Evolutionary conservation across 2,888 invertebrate species (phyloP), one percentile per base, ranked within the genome.

Genomic region (Esperia sulphurella): DNA sequence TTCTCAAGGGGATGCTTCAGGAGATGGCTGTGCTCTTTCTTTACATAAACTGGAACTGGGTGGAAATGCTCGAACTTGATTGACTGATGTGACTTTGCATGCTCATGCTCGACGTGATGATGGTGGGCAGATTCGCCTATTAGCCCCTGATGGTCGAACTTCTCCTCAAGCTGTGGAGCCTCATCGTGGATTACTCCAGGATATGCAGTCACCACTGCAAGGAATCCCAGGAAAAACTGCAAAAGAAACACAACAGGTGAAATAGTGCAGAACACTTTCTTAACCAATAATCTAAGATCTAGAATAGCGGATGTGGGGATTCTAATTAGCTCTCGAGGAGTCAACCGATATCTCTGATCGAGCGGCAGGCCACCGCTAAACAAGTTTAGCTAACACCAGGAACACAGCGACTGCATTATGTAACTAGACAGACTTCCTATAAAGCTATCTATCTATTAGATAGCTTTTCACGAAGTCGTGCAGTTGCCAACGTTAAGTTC

Each of bases 1-100:
- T 92, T 90, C 65, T 92, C 92, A 47, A 93, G 77, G 3, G 93
- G 93, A 63, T 93, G 92, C 61, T 93, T 91, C 3, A 93, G 68
- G 51, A 92, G 78, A 69, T 93, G 92, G 61, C 91, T 90, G 76
- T 93, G 91, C 63, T 93, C 93, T 63, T 93, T 92, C 81, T 93
- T 93, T 6, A 93, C 88, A 75, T 93, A 93, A 0, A 93, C 93
- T 1, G 93, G 93, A 0, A 94, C 93, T 0, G 93, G 91, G 64
- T 93, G 93, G 83, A 91, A 93, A 68, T 93, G 93, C 69, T 93
- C 93, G 58, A 93, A 92, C 62, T 93, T 92, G 57, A 94, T 91
- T 49, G 92, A 93, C 75, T 94, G 93, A 66, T 93, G 93, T 39
- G 93, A 93, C 57, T 93, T 93, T 30, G 93, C 93, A 63, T 92